These are phyloP conservation scores for Carcharodon carcharias DNA, from an alignment of 2,797 vertebrate genomes.

Conservation along the genomic window DNA sequence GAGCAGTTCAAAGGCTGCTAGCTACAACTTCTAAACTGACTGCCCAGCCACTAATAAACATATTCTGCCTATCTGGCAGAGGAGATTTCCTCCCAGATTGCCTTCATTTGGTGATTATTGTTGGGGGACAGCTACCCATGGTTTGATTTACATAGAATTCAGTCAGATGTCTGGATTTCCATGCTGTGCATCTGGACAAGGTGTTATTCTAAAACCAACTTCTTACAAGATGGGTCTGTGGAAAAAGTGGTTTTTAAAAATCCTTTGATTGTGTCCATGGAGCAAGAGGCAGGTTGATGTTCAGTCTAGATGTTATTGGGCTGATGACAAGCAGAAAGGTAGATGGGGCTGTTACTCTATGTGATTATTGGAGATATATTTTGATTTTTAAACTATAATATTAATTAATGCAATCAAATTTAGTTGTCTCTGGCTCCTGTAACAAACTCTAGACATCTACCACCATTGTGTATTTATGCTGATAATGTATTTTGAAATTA, in stretches of 20 bases:
- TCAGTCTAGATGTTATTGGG: background rate
- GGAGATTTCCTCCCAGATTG: background rate
- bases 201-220: no score
- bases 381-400: background rate
- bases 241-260: no score
- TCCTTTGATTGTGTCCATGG: no score
- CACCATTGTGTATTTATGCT: background rate
- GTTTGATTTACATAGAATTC: no score
- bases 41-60: background rate
- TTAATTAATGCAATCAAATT: background rate
- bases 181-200: no score
- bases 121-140: background rate
- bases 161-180: no score
- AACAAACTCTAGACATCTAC: background rate
- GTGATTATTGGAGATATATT: background rate
- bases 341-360: background rate
- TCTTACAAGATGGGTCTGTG: no score
- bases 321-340: background rate
- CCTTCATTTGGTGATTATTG: background rate
- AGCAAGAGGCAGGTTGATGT: no score
- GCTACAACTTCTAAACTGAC: background rate
- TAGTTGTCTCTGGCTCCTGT: background rate
- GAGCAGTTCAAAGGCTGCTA: background rate
- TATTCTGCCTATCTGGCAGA: background rate
- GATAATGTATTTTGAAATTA: background rate